These are phyloP conservation scores for Kryptolebias ocellatus DNA, from an alignment of 2,797 vertebrate species.

Conservation along the genomic window DNA sequence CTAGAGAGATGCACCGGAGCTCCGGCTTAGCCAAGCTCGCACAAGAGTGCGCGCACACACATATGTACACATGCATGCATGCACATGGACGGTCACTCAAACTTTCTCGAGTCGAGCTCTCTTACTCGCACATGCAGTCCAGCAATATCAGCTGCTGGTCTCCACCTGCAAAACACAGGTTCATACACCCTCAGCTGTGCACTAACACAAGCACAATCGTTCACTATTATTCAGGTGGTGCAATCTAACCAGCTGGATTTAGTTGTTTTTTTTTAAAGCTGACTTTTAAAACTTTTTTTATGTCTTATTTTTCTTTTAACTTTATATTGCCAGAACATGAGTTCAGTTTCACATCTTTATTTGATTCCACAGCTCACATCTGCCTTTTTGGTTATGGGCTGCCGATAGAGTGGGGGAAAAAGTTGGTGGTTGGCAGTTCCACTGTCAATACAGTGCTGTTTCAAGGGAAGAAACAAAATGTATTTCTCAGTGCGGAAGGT, in stretches of 20 bases:
- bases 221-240: conserved; percentile 35
- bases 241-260: conserved; percentile 47
- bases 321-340: conserved; percentile 47
- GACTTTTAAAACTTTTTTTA: not conserved
- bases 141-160: conserved; percentile 49
- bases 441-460: conserved; percentile 72
- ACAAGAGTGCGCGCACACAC: conserved; percentile 51
- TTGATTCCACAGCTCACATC: conserved; percentile 43
- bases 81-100: conserved; percentile 59
- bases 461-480: conserved; percentile 73
- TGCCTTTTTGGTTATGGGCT: conserved; percentile 60
- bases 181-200: conserved; percentile 24
- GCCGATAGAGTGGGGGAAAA: conserved; percentile 44
- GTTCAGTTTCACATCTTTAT: conserved; percentile 56
- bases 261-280: conserved; percentile 30
- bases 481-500: conserved; percentile 72
- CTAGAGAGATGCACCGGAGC: conserved; percentile 87
- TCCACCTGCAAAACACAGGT: conserved; percentile 30
- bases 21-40: conserved; percentile 77
- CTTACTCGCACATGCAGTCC: conserved; percentile 51
- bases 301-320: conserved; percentile 16
- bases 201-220: conserved; percentile 21
- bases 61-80: conserved; percentile 8
- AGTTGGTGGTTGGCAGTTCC: conserved; percentile 51
- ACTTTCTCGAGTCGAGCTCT: conserved; percentile 67